phyloP scores from a whole-genome alignment of 2,113 vertebrate species.

The Lucifuga dentata region DNA sequence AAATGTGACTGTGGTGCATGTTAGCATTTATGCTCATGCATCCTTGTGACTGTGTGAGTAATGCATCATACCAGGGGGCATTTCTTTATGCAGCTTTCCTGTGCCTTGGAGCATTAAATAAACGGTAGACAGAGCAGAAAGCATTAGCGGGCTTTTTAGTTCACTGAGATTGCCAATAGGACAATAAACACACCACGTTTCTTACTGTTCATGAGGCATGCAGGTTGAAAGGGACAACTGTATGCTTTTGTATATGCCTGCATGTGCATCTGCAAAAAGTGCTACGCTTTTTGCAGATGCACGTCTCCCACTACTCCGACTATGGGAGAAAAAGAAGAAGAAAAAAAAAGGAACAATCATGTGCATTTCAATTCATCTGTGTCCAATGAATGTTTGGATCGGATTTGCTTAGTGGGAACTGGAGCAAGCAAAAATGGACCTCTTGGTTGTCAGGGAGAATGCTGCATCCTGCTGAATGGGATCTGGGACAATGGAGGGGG shows the following conservation, averaged over 20 bases:
- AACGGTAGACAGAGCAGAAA: conserved; percentile 70
- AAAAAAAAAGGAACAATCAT: not conserved
- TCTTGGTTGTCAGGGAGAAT: conserved; percentile 66
- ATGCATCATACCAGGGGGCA: conserved; percentile 40
- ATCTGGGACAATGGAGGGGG: conserved; percentile 74
- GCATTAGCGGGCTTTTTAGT: conserved; percentile 70
- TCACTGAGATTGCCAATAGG: conserved; percentile 50
- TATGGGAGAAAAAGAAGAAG: not conserved
- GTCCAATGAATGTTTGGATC: conserved; percentile 35
- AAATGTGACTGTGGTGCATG: conserved; percentile 13
- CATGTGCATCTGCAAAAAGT: not conserved
- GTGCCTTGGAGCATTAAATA: conserved; percentile 69
- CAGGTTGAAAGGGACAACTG: conserved; percentile 27
- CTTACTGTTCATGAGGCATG: conserved; percentile 28
- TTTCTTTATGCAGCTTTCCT: conserved; percentile 45
- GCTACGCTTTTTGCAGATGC: too few relatives aligned
- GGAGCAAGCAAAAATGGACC: conserved; percentile 72
- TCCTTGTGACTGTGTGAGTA: conserved; percentile 5
- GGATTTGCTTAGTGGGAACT: conserved; percentile 56
- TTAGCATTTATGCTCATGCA: conserved; percentile 4
- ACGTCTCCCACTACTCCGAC: too few relatives aligned
- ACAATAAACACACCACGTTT: conserved; percentile 40
- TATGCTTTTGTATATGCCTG: too few relatives aligned
- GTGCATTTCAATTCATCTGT: conserved; percentile 8
- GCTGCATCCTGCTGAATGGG: conserved; percentile 62